phyloP scores from a whole-genome alignment of 1,140 invertebrate species.

The Drosophila nigromelanica region DNA sequence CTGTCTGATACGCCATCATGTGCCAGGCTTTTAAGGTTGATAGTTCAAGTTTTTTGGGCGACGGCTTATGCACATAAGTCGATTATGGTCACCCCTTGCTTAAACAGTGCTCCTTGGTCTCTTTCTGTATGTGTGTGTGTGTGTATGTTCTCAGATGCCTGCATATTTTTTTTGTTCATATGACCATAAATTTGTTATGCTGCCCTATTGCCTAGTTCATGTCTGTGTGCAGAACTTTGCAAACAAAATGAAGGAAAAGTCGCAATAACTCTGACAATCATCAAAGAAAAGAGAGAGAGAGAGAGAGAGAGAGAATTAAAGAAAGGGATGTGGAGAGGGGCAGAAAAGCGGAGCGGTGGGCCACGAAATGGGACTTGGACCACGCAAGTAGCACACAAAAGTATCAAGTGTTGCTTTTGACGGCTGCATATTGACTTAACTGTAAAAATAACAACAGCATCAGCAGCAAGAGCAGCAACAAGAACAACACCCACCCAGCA shows the following conservation, averaged over 20 bases:
- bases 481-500: slow-evolving; percentile 24
- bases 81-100: slow-evolving; percentile 73
- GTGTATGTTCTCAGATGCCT: not conserved
- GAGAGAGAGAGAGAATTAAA: slow-evolving; percentile 5
- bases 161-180: slow-evolving; percentile 53
- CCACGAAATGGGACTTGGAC: slow-evolving; percentile 27
- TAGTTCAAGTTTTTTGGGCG: slow-evolving; percentile 63
- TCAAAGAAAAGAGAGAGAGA: slow-evolving; percentile 29
- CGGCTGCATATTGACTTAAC: slow-evolving; percentile 82
- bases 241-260: slow-evolving; percentile 67
- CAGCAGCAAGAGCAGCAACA: slow-evolving; percentile 44
- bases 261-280: slow-evolving; percentile 70
- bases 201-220: slow-evolving; percentile 65
- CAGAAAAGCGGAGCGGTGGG: not conserved
- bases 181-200: slow-evolving; percentile 72
- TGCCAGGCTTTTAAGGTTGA: slow-evolving; percentile 65
- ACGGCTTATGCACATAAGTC: slow-evolving; percentile 77
- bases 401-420: slow-evolving; percentile 82
- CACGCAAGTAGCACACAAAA: slow-evolving; percentile 72
- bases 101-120: slow-evolving; percentile 41
- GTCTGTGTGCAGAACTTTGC: slow-evolving; percentile 60
- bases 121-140: slow-evolving; percentile 27
- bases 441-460: slow-evolving; percentile 67
- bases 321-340: no score
- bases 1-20: slow-evolving; percentile 33